phyloP scores from a whole-genome alignment of 1,140 invertebrate genomes.

The Bombus consobrinus region DNA sequence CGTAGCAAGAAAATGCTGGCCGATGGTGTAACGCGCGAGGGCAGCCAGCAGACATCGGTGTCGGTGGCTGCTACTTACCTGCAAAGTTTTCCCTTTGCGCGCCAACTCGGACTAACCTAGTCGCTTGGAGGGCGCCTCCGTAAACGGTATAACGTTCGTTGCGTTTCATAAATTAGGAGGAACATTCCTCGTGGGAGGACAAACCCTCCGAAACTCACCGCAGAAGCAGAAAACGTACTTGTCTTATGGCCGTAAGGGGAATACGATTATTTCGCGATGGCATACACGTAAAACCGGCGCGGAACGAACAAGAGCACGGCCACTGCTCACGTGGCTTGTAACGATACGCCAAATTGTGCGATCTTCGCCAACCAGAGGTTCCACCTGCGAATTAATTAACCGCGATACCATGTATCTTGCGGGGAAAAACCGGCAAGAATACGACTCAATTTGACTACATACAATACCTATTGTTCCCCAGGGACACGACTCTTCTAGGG shows the following conservation, averaged over 20 bases:
- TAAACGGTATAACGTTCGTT: constrained; percentile 63
- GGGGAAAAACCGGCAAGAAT: not conserved
- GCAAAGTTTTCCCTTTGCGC: constrained; percentile 57
- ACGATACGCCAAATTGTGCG: constrained; percentile 48
- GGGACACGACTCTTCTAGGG: not conserved
- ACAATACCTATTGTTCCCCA: not conserved
- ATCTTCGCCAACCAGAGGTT: constrained; percentile 27
- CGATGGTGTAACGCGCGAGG: constrained; percentile 11
- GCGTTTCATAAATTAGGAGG: constrained; percentile 67
- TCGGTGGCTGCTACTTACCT: constrained; percentile 38
- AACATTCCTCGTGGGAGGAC: constrained; percentile 62
- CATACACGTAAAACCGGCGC: constrained; percentile 57
- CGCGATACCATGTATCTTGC: not conserved
- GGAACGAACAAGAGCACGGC: not conserved
- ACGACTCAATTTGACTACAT: not conserved
- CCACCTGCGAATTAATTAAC: constrained; percentile 61
- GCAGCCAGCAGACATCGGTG: not conserved
- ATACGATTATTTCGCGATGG: constrained; percentile 68
- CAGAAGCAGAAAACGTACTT: constrained; percentile 51
- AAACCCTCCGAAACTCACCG: constrained; percentile 59
- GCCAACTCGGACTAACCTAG: constrained; percentile 30
- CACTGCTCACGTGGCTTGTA: constrained; percentile 37
- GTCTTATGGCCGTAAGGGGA: constrained; percentile 60
- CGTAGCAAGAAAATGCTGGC: constrained; percentile 52
- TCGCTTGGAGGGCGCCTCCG: constrained; percentile 35